Evolutionary conservation across 2,888 invertebrate genomes (phyloP).

Genomic region (Allolobophora icterica): DNA sequence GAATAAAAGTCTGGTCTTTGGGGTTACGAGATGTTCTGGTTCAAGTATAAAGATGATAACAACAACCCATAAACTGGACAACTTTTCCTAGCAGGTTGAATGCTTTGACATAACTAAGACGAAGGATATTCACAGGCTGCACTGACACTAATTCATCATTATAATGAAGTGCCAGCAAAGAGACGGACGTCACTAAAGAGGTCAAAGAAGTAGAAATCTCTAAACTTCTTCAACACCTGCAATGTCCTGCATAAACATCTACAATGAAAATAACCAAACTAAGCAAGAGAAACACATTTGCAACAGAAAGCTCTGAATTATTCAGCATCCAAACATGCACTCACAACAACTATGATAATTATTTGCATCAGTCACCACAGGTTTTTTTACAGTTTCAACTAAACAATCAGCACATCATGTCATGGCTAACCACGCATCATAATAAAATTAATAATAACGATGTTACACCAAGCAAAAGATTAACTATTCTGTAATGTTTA

Average conservation of each 20-base stretch:
- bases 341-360: background rate
- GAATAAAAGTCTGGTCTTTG: too few relatives aligned
- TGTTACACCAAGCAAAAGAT: background rate
- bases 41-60: too few relatives aligned
- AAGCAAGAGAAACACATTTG: background rate
- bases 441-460: background rate
- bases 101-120: background rate
- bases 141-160: background rate
- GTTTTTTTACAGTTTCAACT: background rate
- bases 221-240: background rate
- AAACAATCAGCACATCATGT: background rate
- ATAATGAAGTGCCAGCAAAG: background rate
- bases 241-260: too few relatives aligned
- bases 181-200: background rate
- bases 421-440: background rate
- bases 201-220: background rate
- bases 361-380: background rate
- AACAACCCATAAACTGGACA: too few relatives aligned
- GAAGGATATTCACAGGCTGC: background rate
- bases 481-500: background rate
- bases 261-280: background rate
- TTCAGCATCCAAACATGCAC: background rate
- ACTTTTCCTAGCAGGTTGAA: background rate
- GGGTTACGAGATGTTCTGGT: too few relatives aligned
- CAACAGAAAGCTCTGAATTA: background rate